A percentile compares a stretch with the other conserved stretches of the same genome.
Conservation (phyloP, 2,888 invertebrate genomes). For the Podabrus alpinus region DNA sequence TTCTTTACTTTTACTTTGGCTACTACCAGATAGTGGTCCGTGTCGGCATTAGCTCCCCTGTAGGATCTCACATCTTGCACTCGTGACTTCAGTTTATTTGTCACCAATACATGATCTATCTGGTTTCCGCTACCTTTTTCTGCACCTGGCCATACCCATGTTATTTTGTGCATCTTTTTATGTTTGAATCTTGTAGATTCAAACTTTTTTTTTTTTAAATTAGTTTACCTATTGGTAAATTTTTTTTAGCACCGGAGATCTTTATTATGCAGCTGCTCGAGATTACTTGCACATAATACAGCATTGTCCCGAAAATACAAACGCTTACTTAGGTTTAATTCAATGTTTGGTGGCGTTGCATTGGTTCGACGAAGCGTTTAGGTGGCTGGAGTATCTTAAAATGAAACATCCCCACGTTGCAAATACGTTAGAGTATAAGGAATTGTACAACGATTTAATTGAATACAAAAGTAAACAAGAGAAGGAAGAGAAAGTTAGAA, state of each 20-base stretch:
- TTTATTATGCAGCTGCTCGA: conserved; percentile 86
- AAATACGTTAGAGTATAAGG: conserved; percentile 53
- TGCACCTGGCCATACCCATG: too few species aligned
- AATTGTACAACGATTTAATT: conserved; percentile 54
- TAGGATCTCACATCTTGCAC: too few species aligned
- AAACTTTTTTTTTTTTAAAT: too few species aligned
- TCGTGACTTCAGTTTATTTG: too few species aligned
- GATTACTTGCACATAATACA: conserved; percentile 85
- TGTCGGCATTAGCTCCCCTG: too few species aligned
- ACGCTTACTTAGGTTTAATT: conserved; percentile 61
- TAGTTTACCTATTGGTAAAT: not conserved
- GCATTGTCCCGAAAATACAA: conserved; percentile 61
- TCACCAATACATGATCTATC: too few species aligned
- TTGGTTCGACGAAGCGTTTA: conserved; percentile 63
- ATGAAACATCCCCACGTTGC: conserved; percentile 76
- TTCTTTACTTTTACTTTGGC: too few species aligned
- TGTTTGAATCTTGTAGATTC: too few species aligned
- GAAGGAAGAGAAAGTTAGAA: conserved; percentile 22
- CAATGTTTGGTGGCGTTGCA: conserved; percentile 61
- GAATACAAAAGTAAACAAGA: conserved; percentile 16
- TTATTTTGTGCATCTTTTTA: too few species aligned
- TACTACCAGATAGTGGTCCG: too few species aligned
- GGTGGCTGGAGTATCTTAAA: conserved; percentile 77
- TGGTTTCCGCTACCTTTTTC: too few species aligned
- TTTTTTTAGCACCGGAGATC: conserved; percentile 84